Evolutionary conservation across 1,140 invertebrate species (phyloP).

Genomic region (Neodiprion virginianus): DNA sequence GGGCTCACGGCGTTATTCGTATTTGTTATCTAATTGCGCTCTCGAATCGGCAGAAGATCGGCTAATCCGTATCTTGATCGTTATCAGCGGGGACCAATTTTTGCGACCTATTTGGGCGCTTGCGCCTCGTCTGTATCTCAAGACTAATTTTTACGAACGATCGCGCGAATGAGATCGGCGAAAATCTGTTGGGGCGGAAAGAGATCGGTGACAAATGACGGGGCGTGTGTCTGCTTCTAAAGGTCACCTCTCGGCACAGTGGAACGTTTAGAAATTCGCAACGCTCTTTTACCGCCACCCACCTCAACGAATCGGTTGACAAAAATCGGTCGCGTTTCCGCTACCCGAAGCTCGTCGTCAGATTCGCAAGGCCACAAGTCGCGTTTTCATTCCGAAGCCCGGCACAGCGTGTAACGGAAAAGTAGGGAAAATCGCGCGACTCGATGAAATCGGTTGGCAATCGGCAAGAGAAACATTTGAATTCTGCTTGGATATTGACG

Average conservation of each 20-base stretch:
- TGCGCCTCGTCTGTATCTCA: not conserved
- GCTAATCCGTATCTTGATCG: constrained; percentile 13
- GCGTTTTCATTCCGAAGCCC: not conserved
- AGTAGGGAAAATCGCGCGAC: not conserved
- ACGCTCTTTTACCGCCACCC: not conserved
- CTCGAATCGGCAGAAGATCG: constrained; percentile 8
- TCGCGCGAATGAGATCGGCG: not conserved
- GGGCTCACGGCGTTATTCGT: not conserved
- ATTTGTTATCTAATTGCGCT: constrained; percentile 8
- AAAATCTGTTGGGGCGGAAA: constrained; percentile 1
- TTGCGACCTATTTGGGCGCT: not conserved
- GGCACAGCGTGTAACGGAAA: not conserved
- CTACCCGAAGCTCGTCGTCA: not conserved
- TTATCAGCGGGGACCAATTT: constrained; percentile 15
- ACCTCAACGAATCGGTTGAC: not conserved
- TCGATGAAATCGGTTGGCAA: not conserved
- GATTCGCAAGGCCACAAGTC: not conserved
- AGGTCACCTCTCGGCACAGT: not conserved
- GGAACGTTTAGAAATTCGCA: constrained; percentile 5
- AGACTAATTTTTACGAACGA: constrained; percentile 6
- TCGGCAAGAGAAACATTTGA: not conserved
- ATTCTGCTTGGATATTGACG: not conserved
- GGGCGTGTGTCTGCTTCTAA: too few species aligned
- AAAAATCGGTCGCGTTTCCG: not conserved
- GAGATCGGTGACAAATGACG: not conserved